Conservation (phyloP, 2,797 vertebrate genomes). For the Bradypodion ventrale region DNA sequence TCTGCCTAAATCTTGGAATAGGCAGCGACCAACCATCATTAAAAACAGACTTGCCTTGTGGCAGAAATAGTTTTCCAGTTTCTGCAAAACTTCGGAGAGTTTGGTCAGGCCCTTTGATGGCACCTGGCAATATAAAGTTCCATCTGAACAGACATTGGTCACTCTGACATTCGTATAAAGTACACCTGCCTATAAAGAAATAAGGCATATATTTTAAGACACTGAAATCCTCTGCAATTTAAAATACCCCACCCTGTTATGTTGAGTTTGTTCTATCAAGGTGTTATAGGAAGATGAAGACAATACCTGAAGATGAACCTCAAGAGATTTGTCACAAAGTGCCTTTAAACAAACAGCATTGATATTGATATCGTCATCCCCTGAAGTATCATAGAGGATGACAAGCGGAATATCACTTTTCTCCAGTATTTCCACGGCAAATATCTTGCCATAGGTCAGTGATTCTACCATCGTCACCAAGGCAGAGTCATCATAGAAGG, state of each 20-base stretch:
- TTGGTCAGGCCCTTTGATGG: conserved; percentile 85
- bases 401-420: conserved; percentile 78
- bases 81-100: conserved; percentile 82
- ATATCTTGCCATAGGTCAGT: conserved; percentile 84
- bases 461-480: conserved; percentile 83
- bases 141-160: conserved; percentile 87
- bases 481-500: conserved; percentile 79
- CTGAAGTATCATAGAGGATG: conserved; percentile 92
- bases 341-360: conserved; percentile 85
- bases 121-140: conserved; percentile 89
- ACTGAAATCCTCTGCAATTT: conserved; percentile 1
- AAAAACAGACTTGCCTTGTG: conserved; percentile 77
- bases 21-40: neutral
- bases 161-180: conserved; percentile 83
- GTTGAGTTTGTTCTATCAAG: neutral
- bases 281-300: neutral
- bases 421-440: conserved; percentile 88
- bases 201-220: neutral
- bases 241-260: neutral
- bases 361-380: conserved; percentile 90
- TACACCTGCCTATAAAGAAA: conserved; percentile 77
- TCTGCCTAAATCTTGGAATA: neutral
- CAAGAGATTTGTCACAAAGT: conserved; percentile 84
- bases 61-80: conserved; percentile 82
- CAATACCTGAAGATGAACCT: conserved; percentile 84